phyloP scores from a whole-genome alignment of 1,140 invertebrate genomes.

The Metaphire vulgaris region DNA sequence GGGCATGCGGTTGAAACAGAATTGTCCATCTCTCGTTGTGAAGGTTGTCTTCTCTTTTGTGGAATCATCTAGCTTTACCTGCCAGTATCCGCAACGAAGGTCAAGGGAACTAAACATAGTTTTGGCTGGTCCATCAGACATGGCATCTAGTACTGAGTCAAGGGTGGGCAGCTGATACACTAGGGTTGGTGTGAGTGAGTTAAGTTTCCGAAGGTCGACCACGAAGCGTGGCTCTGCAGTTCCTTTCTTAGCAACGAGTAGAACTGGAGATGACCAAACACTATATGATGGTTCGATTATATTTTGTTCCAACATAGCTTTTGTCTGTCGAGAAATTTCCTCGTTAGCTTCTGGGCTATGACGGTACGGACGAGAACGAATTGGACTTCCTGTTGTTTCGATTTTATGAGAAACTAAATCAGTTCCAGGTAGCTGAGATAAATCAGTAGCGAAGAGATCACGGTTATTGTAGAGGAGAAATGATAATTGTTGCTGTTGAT shows the following conservation, averaged over 20 bases:
- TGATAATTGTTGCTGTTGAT: too few relatives aligned
- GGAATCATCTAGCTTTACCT: neutral
- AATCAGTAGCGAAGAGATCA: too few relatives aligned
- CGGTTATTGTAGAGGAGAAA: too few relatives aligned
- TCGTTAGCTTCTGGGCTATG: too few relatives aligned
- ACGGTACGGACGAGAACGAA: too few relatives aligned
- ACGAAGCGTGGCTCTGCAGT: neutral
- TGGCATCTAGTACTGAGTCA: neutral
- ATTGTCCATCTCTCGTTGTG: neutral
- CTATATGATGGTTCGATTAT: neutral
- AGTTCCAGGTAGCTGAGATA: too few relatives aligned
- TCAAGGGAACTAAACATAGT: neutral
- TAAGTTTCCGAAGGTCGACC: neutral
- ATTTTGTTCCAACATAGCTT: too few relatives aligned
- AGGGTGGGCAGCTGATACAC: neutral
- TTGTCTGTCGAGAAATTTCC: too few relatives aligned
- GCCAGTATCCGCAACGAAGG: neutral
- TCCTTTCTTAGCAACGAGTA: neutral
- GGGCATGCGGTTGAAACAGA: neutral
- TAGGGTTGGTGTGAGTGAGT: neutral
- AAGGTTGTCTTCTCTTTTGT: neutral
- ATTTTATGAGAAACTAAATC: too few relatives aligned
- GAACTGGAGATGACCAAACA: neutral
- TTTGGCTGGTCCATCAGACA: neutral
- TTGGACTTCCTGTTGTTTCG: too few relatives aligned